Evolutionary conservation across 2,113 vertebrate species (phyloP), one percentile per base, ranked within the genome.

Genomic region (Forbesichthys agassizii): DNA sequence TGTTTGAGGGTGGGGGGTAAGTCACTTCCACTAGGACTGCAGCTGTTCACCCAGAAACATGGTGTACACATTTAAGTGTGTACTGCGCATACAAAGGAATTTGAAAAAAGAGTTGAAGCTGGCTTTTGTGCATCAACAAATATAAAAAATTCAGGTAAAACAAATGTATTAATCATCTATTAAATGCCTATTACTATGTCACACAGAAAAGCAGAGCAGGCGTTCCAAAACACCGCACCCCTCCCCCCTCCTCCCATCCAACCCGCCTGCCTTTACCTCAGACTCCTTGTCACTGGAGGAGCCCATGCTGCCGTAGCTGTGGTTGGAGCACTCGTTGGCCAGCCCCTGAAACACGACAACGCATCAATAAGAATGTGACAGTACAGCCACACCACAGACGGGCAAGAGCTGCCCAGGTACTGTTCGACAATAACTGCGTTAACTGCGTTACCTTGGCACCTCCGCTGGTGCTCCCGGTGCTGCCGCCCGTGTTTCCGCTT

Each of bases 251-350:
- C 51, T 53, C 11, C 51, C 11, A 10, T 53, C 51, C 11, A 53
- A 11, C 20, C 20, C 20, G 20, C 20, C 20, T 20, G 20, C n/a
- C 85, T 88, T 91, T 92, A 98, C 98, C 95, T 99, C 97, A 11
- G 95, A 99, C 89, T 99, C 98, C 88, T 99, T 99, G 91, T 99
- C 98, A 73, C 98, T 99, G 78, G 96, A 95, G 79, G 98, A 99
- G 84, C 98, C 98, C 83, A 98, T 93, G 81, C 97, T 99, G 91
- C 98, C 98, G 61, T 98, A 98, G 91, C 98, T 99, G 90, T 99
- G 97, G 93, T 99, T 99, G 58, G 97, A 99, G 75, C 96, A 98
- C 90, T 99, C 98, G 86, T 98, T 99, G 87, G 96, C 96, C 89
- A 97, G 95, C 71, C 96, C 96, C 97, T 99, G 68, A 76, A 69